Conservation (phyloP, 2,113 vertebrate genomes). For the Tylochromis polylepis region DNA sequence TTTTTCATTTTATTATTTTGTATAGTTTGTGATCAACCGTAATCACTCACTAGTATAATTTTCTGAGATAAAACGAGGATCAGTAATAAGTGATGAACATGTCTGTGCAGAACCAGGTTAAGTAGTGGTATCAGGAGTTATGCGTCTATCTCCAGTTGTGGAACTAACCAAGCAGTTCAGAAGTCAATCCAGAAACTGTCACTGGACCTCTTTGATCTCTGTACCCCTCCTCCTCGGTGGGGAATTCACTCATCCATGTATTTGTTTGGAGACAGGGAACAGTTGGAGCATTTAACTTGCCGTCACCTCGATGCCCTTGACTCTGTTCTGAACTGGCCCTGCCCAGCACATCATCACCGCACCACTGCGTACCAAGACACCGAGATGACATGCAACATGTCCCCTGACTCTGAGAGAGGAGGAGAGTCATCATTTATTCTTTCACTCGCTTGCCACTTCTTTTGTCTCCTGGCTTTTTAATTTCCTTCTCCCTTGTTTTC, state of each 20-base stretch:
- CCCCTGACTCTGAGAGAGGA: slow-evolving; percentile 46
- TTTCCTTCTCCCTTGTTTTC: slow-evolving; percentile 63
- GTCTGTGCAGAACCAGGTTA: neutral
- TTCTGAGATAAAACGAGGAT: neutral
- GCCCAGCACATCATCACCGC: slow-evolving; percentile 67
- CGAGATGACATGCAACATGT: slow-evolving; percentile 68
- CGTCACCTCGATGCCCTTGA: slow-evolving; percentile 69
- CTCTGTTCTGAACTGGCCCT: slow-evolving; percentile 59
- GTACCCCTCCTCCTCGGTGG: neutral
- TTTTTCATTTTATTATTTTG: neutral
- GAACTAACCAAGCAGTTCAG: slow-evolving; percentile 22
- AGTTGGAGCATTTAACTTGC: slow-evolving; percentile 69
- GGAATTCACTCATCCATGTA: slow-evolving; percentile 58
- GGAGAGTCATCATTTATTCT: slow-evolving; percentile 55
- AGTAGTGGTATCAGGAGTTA: neutral
- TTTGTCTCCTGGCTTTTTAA: slow-evolving; percentile 64
- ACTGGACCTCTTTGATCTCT: slow-evolving; percentile 29
- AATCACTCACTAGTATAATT: neutral
- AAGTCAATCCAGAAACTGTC: slow-evolving; percentile 34
- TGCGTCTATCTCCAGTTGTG: neutral
- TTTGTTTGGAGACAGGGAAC: slow-evolving; percentile 69
- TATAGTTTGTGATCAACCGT: neutral
- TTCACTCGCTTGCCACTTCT: slow-evolving; percentile 53
- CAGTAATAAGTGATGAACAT: neutral
- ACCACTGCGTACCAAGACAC: slow-evolving; percentile 64